Base-by-base conservation (phyloP, 2,113 vertebrate species). In the Orientallactaga bullata region DNA sequence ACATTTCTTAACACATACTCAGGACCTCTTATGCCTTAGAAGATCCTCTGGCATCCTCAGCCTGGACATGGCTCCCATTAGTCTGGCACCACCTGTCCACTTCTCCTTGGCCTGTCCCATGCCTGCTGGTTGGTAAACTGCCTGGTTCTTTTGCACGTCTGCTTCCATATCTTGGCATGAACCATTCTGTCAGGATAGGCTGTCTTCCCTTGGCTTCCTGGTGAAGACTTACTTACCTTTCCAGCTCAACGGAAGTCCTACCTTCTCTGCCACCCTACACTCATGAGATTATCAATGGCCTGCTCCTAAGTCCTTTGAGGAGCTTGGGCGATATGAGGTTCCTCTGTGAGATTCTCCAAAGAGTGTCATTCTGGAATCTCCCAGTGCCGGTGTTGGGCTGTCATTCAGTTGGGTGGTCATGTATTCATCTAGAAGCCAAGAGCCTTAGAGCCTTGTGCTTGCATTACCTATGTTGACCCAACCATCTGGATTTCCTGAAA, bases 291-390 rank as follows among this genome's bases (percentile, higher is more conserved):
- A 55, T 28, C 55, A 78, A 35, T 3, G 11, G 18, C 55, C 32
- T 5, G 7, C 26, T 26, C 55, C n/a, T 39, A 79, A 61, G 55
- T 8, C 17, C 58, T 39, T 21, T 17, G 1, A 7, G 23, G 28
- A 47, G 8, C 8, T 23, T 12, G 18, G 21, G 58, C 11, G 21
- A 69, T 0, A 0, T 17, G 1, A 9, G 55, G 21, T 18, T 74
- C n/a, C 39, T 63, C 30, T 35, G 8, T 12, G 63, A 69, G 58
- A 7, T 21, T 32, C 30, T 55, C 30, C 1, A 10, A 89, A 71
- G 63, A n/a, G 66, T 11, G 24, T 5, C 37, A 60, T 71, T 85
- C 42, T 12, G 16, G 37, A 26, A 26, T 28, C 35, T 26, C 17
- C 35, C 2, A 55, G n/a, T 4, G 65, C 35, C 42, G 1, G 6